phyloP scores from a whole-genome alignment of 2,888 invertebrate genomes.

The Linnaemya tessellans region DNA sequence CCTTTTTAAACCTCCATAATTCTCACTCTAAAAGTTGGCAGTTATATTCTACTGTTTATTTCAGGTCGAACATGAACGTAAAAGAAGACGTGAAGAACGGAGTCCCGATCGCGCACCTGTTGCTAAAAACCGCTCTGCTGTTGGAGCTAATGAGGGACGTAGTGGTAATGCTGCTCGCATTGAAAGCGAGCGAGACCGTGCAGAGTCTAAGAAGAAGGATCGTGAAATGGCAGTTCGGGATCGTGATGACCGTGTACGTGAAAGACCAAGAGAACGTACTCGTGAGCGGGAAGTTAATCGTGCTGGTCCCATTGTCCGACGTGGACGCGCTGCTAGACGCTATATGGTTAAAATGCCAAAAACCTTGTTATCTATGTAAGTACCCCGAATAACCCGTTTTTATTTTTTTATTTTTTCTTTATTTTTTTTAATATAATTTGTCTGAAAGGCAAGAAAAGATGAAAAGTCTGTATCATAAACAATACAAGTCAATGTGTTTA shows the following conservation, averaged over 20 bases:
- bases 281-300: constrained; percentile 84
- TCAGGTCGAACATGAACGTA: constrained; percentile 78
- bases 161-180: constrained; percentile 31
- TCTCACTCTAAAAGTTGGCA: too few species aligned
- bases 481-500: too few species aligned
- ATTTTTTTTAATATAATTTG: too few species aligned
- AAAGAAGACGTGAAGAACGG: constrained; percentile 80
- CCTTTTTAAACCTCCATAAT: too few species aligned
- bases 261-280: constrained; percentile 75
- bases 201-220: constrained; percentile 73
- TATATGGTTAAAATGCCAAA: constrained; percentile 96
- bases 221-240: constrained; percentile 77
- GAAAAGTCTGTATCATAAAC: too few species aligned
- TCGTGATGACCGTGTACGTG: constrained; percentile 83
- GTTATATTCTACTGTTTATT: constrained; percentile 10
- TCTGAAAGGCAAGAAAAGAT: too few species aligned
- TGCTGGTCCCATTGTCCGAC: constrained; percentile 85
- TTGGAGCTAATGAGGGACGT: background rate
- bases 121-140: constrained; percentile 15
- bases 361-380: constrained; percentile 81
- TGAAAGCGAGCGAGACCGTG: constrained; percentile 83
- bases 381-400: background rate
- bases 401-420: background rate
- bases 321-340: constrained; percentile 88
- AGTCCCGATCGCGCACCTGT: constrained; percentile 60